These are phyloP conservation scores for Acyrthosiphon pisum DNA, from an alignment of 1,140 invertebrate genomes.

Conservation along the genomic window DNA sequence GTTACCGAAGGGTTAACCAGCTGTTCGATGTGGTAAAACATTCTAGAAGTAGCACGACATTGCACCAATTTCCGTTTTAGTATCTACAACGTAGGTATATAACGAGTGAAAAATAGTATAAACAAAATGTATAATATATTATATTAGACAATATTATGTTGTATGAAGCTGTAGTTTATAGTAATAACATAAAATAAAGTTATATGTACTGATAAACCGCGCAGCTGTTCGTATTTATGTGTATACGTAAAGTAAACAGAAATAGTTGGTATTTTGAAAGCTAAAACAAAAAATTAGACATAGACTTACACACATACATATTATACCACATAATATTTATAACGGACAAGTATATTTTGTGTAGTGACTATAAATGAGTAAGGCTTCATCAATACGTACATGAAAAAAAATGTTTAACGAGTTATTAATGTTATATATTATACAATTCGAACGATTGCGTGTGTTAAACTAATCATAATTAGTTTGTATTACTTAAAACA, in stretches of 20 bases:
- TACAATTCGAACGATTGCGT: not conserved
- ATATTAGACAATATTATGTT: not conserved
- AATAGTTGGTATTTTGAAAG: not conserved
- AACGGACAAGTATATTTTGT: not conserved
- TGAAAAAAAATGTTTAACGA: not conserved
- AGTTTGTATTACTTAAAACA: not conserved
- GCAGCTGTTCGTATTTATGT: not conserved
- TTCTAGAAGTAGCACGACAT: not conserved
- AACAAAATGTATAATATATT: not conserved
- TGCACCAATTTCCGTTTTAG: not conserved
- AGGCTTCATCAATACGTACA: not conserved
- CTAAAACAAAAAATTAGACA: not conserved
- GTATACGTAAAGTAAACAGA: not conserved
- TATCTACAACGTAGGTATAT: not conserved
- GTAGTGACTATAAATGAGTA: not conserved
- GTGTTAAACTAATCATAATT: not conserved
- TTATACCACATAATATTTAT: not conserved
- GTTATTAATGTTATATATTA: not conserved
- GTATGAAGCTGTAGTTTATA: not conserved
- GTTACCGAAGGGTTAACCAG: not conserved
- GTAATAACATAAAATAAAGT: constrained; percentile 3
- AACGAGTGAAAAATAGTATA: not conserved
- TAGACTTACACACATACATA: not conserved
- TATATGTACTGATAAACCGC: not conserved
- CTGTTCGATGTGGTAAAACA: not conserved